Conservation (phyloP, 2,113 vertebrate species). For the Carlito syrichta region DNA sequence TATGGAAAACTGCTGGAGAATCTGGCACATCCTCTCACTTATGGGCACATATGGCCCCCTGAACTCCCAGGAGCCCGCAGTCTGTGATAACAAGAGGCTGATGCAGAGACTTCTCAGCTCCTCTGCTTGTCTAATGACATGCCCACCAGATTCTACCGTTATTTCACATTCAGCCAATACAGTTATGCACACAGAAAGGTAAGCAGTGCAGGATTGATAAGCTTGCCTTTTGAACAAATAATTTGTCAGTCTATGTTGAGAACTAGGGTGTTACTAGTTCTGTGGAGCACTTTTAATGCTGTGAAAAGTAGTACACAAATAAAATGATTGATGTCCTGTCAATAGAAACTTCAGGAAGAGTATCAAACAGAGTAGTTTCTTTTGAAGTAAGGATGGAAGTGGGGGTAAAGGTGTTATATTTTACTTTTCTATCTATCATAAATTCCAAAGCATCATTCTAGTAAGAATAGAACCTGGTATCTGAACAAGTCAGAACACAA, state of each 20-base stretch:
- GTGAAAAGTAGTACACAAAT: constrained; percentile 74
- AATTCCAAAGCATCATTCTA: constrained; percentile 73
- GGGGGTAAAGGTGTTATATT: constrained; percentile 70
- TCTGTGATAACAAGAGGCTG: not conserved
- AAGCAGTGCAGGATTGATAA: constrained; percentile 53
- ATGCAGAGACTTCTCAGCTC: not conserved
- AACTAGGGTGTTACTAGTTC: constrained; percentile 65
- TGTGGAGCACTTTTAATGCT: constrained; percentile 67
- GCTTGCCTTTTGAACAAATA: constrained; percentile 69
- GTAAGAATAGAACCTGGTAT: constrained; percentile 62
- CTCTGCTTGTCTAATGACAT: not conserved
- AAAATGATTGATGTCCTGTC: constrained; percentile 78
- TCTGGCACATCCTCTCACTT: not conserved
- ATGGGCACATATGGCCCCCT: not conserved
- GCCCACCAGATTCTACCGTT: not conserved
- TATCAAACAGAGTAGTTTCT: constrained; percentile 72
- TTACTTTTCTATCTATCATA: constrained; percentile 77
- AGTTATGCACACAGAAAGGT: constrained; percentile 51
- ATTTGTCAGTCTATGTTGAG: constrained; percentile 67
- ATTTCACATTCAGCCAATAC: constrained; percentile 57
- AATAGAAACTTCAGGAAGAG: constrained; percentile 75
- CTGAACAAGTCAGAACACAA: constrained; percentile 74
- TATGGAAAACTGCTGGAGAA: not conserved
- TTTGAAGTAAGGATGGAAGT: constrained; percentile 68
- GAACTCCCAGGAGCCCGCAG: not conserved